Evolutionary conservation across 1,140 invertebrate genomes (phyloP).

Genomic region (Cydia amplana): DNA sequence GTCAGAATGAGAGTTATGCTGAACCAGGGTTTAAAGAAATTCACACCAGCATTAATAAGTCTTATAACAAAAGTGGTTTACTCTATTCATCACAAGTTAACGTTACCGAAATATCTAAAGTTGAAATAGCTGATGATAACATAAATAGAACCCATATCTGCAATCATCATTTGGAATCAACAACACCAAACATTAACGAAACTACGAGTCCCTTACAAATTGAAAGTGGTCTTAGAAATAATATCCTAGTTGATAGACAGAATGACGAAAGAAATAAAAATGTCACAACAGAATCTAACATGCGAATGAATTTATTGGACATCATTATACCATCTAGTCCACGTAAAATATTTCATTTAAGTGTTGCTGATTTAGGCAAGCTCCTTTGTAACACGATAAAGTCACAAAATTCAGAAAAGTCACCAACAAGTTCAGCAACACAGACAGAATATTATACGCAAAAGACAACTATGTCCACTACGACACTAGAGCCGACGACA

Average conservation of each 20-base stretch:
- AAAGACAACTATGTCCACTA: not conserved
- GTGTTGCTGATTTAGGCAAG: not conserved
- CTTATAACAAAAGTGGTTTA: conserved; percentile 61
- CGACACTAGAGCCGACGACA: not conserved
- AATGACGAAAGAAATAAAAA: conserved; percentile 41
- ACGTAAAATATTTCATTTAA: conserved; percentile 27
- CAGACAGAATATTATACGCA: not conserved
- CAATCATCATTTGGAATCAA: not conserved
- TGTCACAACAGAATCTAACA: not conserved
- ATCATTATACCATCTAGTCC: conserved; percentile 24
- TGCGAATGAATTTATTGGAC: conserved; percentile 5
- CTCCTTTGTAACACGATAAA: conserved; percentile 2
- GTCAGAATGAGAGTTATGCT: conserved; percentile 47
- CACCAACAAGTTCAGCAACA: not conserved
- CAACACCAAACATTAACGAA: not conserved
- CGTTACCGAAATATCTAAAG: conserved; percentile 67
- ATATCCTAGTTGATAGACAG: not conserved
- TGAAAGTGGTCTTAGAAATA: not conserved
- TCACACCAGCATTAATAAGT: conserved; percentile 68
- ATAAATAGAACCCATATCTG: not conserved
- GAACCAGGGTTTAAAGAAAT: conserved; percentile 65
- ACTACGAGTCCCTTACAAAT: not conserved
- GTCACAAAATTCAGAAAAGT: not conserved
- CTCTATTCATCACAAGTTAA: conserved; percentile 61
- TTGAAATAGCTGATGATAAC: conserved; percentile 56